Evolutionary conservation across 2,113 vertebrate species (phyloP), one percentile per base, ranked within the genome.

Genomic region (Mobula hypostoma): DNA sequence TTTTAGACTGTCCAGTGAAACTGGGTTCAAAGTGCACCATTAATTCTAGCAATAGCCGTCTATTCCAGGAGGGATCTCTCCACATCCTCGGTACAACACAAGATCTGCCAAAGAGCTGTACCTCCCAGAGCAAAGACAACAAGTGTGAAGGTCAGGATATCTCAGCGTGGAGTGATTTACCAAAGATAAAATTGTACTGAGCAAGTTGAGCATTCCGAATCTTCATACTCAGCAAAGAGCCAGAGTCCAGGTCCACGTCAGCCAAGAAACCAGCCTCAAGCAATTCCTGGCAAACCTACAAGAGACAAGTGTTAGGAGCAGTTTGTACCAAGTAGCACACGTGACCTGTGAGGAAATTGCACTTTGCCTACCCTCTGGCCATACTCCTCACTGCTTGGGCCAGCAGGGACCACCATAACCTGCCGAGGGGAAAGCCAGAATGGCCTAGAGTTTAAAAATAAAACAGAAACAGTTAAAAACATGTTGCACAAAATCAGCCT

Each of bases 131-230:
- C 32, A 19, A 90, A 6, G n/a, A 66, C 61, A n/a, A 29, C 17
- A 4, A 7, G 24, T 8, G 56, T 4, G 21, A 48, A 1, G 56
- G 27, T 11, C 11, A 12, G 27, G 24, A 29, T 5, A 66, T 70
- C 5, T 40, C 32, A n/a, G 5, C 36, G 94, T 95, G 63, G 29
- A 66, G 29, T 32, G 82, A 91, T 96, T 97, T 97, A 99, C 99
- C 99, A 17, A 99, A 96, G 95, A 99, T 99, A 94, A 99, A 99
- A 95, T 99, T 99, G 94, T 98, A 99, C 77, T 99, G 98, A 61
- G 98, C 97, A 96, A 99, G 96, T 95, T 99, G 99, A 9, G 98
- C 98, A 58, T 99, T 98, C 94, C 97, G 97, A 77, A 99, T 99
- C 96, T 99, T 99, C 97, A 98, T 98, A 96, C 98, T 98, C 32